These are phyloP conservation scores for Spongilla lacustris DNA, from an alignment of 37 sponge, comb jelly and placozoan species.

Conservation along the genomic window DNA sequence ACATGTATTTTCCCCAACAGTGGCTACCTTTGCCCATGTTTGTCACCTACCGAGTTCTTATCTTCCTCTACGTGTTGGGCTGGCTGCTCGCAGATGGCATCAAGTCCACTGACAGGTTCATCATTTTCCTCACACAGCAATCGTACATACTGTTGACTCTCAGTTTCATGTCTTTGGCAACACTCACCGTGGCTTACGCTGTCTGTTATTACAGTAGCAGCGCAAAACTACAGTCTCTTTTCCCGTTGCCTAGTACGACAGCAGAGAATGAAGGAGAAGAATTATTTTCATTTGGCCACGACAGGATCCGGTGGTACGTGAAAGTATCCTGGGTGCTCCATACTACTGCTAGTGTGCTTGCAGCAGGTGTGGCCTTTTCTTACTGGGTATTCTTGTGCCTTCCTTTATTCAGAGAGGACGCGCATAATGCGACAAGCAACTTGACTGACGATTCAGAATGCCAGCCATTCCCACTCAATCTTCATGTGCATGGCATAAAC, in stretches of 20 bases:
- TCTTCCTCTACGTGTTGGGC: conserved; percentile 26
- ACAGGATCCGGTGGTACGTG: conserved; percentile 43
- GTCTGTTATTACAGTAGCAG: conserved; percentile 9
- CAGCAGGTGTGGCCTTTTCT: conserved; percentile 10
- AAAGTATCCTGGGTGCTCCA: conserved; percentile 60
- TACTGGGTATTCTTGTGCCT: conserved; percentile 21
- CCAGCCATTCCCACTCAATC: background rate
- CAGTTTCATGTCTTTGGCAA: background rate
- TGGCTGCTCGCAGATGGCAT: conserved; percentile 28
- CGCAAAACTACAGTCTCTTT: background rate
- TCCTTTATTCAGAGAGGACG: background rate
- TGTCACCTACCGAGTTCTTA: conserved; percentile 18
- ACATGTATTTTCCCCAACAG: background rate
- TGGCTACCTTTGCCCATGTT: conserved; percentile 55
- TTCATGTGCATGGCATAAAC: conserved; percentile 70
- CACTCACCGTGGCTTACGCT: conserved; percentile 18
- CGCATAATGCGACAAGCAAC: background rate
- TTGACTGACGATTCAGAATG: background rate
- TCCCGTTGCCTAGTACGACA: background rate
- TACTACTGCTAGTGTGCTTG: background rate
- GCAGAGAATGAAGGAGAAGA: background rate
- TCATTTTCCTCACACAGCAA: conserved; percentile 47
- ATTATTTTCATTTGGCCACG: conserved; percentile 22
- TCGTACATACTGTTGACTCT: conserved; percentile 13
- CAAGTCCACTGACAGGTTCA: background rate